phyloP scores from a whole-genome alignment of 2,888 invertebrate genomes.

The Entomobrya proxima region DNA sequence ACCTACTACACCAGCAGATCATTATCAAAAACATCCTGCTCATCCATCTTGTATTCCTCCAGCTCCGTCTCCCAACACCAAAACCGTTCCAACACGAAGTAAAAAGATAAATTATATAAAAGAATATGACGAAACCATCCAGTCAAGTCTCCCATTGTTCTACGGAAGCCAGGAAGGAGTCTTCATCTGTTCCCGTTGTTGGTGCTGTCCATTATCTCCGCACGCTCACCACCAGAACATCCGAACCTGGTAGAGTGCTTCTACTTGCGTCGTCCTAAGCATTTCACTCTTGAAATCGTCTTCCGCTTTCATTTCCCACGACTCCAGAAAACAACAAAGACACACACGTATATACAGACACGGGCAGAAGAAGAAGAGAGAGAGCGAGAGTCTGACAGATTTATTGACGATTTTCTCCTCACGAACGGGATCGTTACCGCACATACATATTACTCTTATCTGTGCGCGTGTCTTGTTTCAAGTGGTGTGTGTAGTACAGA shows the following conservation, averaged over 20 bases:
- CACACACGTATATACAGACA: not conserved
- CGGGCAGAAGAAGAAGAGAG: not conserved
- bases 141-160: constrained; percentile 21
- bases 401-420: constrained; percentile 46
- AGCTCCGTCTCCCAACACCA: no score
- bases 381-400: constrained; percentile 47
- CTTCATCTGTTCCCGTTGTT: not conserved
- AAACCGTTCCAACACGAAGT: no score
- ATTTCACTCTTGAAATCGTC: constrained; percentile 8
- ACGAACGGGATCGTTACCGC: not conserved
- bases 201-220: constrained; percentile 23
- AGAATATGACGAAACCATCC: constrained; percentile 7
- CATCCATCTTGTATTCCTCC: no score
- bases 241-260: not conserved
- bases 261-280: constrained; percentile 29
- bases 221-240: constrained; percentile 8
- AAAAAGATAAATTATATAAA: no score
- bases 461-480: not conserved
- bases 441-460: constrained; percentile 5
- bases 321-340: not conserved
- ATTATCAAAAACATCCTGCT: no score
- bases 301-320: not conserved
- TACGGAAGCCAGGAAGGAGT: not conserved
- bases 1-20: not conserved
- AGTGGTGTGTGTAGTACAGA: constrained; percentile 13